A percentile compares a stretch with the other conserved stretches of the same genome.
Conservation (phyloP, 2,888 invertebrate genomes). For the Brachypalpus laphriformis region DNA sequence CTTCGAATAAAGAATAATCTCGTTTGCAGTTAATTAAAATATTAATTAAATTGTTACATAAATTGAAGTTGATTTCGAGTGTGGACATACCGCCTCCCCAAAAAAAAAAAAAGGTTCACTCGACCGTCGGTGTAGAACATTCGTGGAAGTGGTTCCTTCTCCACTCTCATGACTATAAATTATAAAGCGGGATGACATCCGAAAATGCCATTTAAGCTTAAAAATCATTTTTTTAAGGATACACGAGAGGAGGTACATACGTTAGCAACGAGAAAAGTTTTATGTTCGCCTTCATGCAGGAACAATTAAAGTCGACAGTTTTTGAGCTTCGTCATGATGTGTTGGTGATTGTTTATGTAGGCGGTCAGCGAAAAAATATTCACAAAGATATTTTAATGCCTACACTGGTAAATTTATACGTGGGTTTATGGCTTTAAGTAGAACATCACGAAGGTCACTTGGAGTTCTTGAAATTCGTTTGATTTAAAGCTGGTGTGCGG, state of each 20-base stretch:
- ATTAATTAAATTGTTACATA: slow-evolving; percentile 58
- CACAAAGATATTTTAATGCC: not conserved
- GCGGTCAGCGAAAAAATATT: not conserved
- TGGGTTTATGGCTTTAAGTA: too few species aligned
- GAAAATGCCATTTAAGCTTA: slow-evolving; percentile 51
- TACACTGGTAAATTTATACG: too few species aligned
- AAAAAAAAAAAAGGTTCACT: not conserved
- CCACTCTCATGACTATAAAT: slow-evolving; percentile 32
- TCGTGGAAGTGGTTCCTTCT: not conserved
- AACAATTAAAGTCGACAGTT: slow-evolving; percentile 29
- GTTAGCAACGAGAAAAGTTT: slow-evolving; percentile 75
- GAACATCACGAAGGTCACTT: too few species aligned
- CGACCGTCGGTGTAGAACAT: not conserved
- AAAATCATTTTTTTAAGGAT: slow-evolving; percentile 38
- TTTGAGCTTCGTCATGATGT: not conserved
- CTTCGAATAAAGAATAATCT: slow-evolving; percentile 6
- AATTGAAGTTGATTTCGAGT: slow-evolving; percentile 5
- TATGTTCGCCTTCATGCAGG: slow-evolving; percentile 66
- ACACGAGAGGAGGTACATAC: slow-evolving; percentile 13
- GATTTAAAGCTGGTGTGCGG: too few species aligned
- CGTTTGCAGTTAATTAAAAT: slow-evolving; percentile 60
- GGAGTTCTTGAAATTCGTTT: too few species aligned
- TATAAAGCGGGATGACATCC: slow-evolving; percentile 30
- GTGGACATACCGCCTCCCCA: not conserved
- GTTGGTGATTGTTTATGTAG: slow-evolving; percentile 9